Conservation (phyloP, 1,140 invertebrate species). For the Stratiolaelaps scimitus region DNA sequence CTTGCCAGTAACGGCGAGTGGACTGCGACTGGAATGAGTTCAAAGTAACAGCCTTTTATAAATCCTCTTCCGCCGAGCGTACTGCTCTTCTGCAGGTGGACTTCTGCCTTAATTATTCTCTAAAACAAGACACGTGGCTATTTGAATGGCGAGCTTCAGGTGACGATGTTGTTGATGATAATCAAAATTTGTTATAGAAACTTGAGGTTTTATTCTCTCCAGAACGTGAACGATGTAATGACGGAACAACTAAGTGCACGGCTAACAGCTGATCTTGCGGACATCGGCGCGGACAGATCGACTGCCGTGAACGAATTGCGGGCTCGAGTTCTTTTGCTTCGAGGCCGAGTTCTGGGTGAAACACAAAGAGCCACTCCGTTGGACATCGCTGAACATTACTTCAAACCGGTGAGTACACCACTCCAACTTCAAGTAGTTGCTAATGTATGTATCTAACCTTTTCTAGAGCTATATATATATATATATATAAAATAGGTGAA, state of each 20-base stretch:
- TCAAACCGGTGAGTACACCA: conserved; percentile 14
- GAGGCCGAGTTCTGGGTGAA: neutral
- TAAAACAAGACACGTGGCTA: too few species aligned
- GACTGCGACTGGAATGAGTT: too few species aligned
- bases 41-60: too few species aligned
- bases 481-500: too few species aligned
- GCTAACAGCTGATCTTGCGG: neutral
- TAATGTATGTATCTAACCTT: neutral
- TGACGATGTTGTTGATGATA: too few species aligned
- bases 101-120: too few species aligned
- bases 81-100: too few species aligned
- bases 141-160: too few species aligned
- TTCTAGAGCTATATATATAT: too few species aligned
- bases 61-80: too few species aligned
- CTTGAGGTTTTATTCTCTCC: neutral
- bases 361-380: conserved; percentile 12
- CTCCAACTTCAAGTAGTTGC: neutral
- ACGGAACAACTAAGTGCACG: conserved; percentile 11
- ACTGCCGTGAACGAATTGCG: neutral
- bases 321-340: conserved; percentile 11
- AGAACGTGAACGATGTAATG: conserved; percentile 10
- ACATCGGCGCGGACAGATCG: neutral
- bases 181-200: too few species aligned
- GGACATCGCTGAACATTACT: conserved; percentile 18
- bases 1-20: too few species aligned